Percentiles rank a stretch among this genome's conserved stretches.
These are phyloP conservation scores for Takifugu ocellatus DNA, from an alignment of 2,797 vertebrate species.

Conservation along the genomic window DNA sequence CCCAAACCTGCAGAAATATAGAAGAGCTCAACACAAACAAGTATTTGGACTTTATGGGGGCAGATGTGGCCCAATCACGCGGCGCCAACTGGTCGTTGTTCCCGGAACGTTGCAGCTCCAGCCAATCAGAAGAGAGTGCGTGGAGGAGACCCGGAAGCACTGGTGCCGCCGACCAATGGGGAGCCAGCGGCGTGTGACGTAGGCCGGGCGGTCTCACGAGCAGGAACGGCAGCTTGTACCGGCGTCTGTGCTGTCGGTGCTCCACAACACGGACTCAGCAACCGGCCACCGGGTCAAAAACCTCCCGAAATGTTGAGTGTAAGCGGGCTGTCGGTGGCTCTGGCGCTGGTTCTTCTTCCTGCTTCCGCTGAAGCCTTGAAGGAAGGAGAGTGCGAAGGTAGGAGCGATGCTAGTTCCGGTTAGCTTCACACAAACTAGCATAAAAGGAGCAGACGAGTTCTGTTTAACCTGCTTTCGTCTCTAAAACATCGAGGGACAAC, in stretches of 20 bases:
- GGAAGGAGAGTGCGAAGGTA: slow-evolving; percentile 90
- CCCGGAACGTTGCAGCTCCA: slow-evolving; percentile 29
- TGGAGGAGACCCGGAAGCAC: slow-evolving; percentile 29
- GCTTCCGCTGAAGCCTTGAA: slow-evolving; percentile 69
- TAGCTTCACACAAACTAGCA: neutral
- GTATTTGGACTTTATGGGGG: slow-evolving; percentile 61
- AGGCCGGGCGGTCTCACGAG: slow-evolving; percentile 35
- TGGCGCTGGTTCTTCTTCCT: slow-evolving; percentile 79
- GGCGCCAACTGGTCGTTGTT: slow-evolving; percentile 79
- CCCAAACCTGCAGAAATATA: no score
- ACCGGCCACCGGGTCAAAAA: neutral
- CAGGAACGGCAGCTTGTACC: slow-evolving; percentile 4
- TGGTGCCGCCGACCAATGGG: slow-evolving; percentile 56
- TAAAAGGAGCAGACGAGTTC: no score
- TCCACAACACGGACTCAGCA: neutral
- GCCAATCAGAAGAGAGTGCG: slow-evolving; percentile 63
- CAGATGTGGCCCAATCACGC: slow-evolving; percentile 66
- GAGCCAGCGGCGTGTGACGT: slow-evolving; percentile 18
- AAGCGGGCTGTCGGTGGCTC: slow-evolving; percentile 79
- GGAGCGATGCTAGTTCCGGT: slow-evolving; percentile 38
- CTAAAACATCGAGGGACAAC: no score
- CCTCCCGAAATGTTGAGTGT: slow-evolving; percentile 63
- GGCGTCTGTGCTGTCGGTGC: slow-evolving; percentile 8
- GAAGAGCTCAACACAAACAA: no score
- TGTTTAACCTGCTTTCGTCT: no score